Percentiles rank a stretch among this genome's conserved stretches.
Evolutionary conservation across 2,797 vertebrate species (phyloP).

Genomic region (Orestias chungarensis): DNA sequence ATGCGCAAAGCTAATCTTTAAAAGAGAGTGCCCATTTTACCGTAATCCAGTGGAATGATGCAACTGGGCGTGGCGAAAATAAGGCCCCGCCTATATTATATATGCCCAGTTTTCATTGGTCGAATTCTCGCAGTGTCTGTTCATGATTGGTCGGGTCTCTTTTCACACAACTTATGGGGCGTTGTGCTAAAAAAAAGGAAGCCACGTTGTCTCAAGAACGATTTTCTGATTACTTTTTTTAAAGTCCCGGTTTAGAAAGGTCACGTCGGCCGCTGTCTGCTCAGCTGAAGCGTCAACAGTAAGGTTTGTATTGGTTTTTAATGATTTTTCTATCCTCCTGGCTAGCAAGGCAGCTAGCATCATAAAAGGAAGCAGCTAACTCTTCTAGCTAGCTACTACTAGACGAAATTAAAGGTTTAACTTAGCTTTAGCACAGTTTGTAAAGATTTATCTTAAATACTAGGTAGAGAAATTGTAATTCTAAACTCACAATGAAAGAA

Average conservation of each 20-base stretch:
- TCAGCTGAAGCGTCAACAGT: not conserved
- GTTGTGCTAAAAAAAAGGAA: slow-evolving; percentile 34
- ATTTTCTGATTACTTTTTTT: too few species aligned
- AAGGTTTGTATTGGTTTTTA: slow-evolving; percentile 26
- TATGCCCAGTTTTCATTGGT: slow-evolving; percentile 53
- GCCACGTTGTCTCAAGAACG: slow-evolving; percentile 81
- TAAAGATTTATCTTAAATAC: not conserved
- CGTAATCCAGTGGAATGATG: slow-evolving; percentile 67
- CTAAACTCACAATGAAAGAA: not conserved
- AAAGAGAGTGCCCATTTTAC: too few species aligned
- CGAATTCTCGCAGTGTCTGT: rapidly evolving
- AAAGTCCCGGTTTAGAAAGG: not conserved
- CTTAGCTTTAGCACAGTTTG: too few species aligned
- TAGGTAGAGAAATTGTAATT: not conserved
- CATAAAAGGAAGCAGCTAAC: slow-evolving; percentile 1
- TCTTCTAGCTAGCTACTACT: not conserved
- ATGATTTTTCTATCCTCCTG: not conserved
- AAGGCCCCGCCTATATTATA: slow-evolving; percentile 39
- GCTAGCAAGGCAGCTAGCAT: slow-evolving; percentile 33
- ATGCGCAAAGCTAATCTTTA: too few species aligned
- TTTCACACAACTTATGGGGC: slow-evolving; percentile 15
- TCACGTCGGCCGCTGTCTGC: not conserved
- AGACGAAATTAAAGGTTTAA: not conserved
- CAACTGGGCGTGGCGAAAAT: slow-evolving; percentile 43
- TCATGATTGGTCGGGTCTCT: slow-evolving; percentile 53